Conservation (phyloP, 1,140 invertebrate genomes). For the Solen grandis region DNA sequence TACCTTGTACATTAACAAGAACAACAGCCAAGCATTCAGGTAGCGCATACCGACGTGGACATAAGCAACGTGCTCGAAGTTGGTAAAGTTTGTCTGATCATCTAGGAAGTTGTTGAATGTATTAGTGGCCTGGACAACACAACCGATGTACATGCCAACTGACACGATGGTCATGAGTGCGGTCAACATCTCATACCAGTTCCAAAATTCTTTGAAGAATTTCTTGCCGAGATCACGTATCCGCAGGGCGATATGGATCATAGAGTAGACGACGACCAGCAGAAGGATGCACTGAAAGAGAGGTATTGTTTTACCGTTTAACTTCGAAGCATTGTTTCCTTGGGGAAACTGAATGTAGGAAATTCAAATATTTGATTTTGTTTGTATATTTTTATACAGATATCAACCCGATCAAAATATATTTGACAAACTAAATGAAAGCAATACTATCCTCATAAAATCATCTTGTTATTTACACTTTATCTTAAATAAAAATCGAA, state of each 20-base stretch:
- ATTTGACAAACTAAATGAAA: too few species aligned
- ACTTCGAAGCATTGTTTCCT: too few species aligned
- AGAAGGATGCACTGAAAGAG: slow-evolving; percentile 65
- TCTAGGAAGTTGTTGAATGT: slow-evolving; percentile 60
- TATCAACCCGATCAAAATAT: too few species aligned
- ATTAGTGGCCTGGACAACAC: slow-evolving; percentile 68
- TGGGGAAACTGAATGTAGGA: too few species aligned
- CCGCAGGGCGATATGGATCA: slow-evolving; percentile 58
- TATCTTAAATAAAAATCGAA: too few species aligned
- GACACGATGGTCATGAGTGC: slow-evolving; percentile 59
- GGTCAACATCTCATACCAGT: slow-evolving; percentile 69
- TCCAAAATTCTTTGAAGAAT: slow-evolving; percentile 68
- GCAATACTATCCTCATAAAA: too few species aligned
- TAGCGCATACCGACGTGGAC: slow-evolving; percentile 68
- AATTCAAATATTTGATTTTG: too few species aligned
- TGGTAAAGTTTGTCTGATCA: slow-evolving; percentile 64
- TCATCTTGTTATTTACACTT: too few species aligned
- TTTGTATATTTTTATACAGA: too few species aligned
- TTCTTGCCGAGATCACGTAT: slow-evolving; percentile 54
- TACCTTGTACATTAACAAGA: slow-evolving; percentile 74
- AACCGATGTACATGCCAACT: slow-evolving; percentile 71
- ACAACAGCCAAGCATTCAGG: slow-evolving; percentile 72
- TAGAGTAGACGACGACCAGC: slow-evolving; percentile 67
- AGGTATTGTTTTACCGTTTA: too few species aligned
- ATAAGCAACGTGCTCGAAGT: slow-evolving; percentile 65